These are phyloP conservation scores for Rhogogaster chlorosoma DNA, from an alignment of 2,888 invertebrate species.

Conservation along the genomic window DNA sequence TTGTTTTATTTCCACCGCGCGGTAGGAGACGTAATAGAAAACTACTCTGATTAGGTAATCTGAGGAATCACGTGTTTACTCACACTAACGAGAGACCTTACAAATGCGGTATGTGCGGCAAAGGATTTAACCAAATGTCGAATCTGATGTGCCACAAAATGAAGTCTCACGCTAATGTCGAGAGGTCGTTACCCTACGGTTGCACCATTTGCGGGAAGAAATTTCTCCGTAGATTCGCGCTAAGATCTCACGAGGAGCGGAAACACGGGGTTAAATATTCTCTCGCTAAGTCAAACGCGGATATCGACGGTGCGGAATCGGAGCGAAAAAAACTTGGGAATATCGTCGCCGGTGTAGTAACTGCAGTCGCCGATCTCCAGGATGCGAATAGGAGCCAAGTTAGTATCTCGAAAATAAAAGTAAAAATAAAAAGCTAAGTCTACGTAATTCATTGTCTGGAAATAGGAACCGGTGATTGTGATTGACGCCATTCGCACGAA, in stretches of 20 bases:
- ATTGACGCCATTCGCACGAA: conserved; percentile 85
- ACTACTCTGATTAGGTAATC: conserved; percentile 80
- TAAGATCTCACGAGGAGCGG: conserved; percentile 81
- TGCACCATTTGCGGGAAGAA: conserved; percentile 80
- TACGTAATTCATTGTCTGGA: too few relatives aligned
- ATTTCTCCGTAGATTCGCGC: conserved; percentile 79
- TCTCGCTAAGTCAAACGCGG: conserved; percentile 56
- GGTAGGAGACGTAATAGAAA: background rate
- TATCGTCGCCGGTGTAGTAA: background rate
- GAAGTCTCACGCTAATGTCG: conserved; percentile 82
- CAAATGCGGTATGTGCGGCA: conserved; percentile 86
- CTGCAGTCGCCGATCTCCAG: conserved; percentile 42
- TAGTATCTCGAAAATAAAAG: background rate
- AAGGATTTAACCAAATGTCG: conserved; percentile 90
- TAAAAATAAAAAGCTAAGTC: too few relatives aligned
- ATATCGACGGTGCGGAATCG: background rate
- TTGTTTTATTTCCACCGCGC: background rate
- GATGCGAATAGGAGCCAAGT: background rate
- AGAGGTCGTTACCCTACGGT: conserved; percentile 78
- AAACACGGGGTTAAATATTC: conserved; percentile 79
- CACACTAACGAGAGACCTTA: conserved; percentile 90
- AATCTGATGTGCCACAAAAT: conserved; percentile 89
- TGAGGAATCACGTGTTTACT: conserved; percentile 88
- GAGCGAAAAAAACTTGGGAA: background rate
- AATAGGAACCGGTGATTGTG: conserved; percentile 82